Evolutionary conservation across 1,140 invertebrate genomes (phyloP).

Genomic region (Lordiphosa collinella): DNA sequence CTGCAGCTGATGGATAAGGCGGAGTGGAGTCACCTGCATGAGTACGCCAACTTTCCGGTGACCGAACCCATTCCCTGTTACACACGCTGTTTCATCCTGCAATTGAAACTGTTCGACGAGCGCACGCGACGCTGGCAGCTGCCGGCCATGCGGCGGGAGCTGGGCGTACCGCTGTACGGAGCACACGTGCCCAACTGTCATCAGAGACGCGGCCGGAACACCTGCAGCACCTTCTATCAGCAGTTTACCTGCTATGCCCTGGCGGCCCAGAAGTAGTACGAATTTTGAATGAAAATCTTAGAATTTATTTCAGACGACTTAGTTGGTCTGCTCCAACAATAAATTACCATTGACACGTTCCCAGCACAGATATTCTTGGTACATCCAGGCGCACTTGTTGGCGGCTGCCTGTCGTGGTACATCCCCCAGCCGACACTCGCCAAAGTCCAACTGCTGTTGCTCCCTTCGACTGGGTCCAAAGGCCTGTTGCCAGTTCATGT

Average conservation of each 20-base stretch:
- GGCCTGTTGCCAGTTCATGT: constrained; percentile 61
- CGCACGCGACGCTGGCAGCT: constrained; percentile 54
- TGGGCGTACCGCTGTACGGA: constrained; percentile 45
- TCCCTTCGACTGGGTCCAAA: constrained; percentile 55
- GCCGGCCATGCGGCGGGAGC: constrained; percentile 32
- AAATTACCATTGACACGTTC: constrained; percentile 51
- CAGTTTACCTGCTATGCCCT: constrained; percentile 65
- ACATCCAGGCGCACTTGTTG: constrained; percentile 68
- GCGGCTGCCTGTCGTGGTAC: constrained; percentile 14
- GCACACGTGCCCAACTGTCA: constrained; percentile 28
- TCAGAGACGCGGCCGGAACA: constrained; percentile 30
- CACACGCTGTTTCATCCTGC: constrained; percentile 55
- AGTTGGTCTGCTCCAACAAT: constrained; percentile 1
- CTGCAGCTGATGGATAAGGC: constrained; percentile 41
- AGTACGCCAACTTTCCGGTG: constrained; percentile 42
- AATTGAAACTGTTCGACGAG: constrained; percentile 52
- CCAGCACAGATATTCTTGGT: constrained; percentile 71
- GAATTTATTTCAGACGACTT: too few species aligned
- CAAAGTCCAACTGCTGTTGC: constrained; percentile 33
- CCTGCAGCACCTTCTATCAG: constrained; percentile 52
- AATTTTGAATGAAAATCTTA: too few species aligned
- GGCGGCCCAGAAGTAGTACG: constrained; percentile 19
- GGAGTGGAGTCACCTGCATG: constrained; percentile 43
- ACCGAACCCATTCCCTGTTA: constrained; percentile 66
- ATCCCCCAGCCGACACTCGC: constrained; percentile 35